Percentiles rank a stretch among this genome's conserved stretches.
phyloP scores from a whole-genome alignment of 1,140 invertebrate genomes.

The Cotesia chilonis region DNA sequence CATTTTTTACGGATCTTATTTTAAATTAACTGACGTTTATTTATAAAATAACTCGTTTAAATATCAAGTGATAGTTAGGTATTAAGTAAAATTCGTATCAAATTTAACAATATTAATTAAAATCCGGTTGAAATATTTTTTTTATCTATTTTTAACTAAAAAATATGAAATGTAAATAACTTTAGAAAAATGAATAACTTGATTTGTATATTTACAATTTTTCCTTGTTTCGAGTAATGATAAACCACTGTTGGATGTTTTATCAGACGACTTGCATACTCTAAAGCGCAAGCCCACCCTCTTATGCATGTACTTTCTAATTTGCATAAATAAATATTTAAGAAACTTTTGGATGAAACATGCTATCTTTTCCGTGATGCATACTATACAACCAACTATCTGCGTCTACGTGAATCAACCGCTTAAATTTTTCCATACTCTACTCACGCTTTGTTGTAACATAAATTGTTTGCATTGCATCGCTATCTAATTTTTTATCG shows the following conservation, averaged over 20 bases:
- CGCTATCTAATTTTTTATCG: not conserved
- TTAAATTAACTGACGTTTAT: no score
- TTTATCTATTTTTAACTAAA: no score
- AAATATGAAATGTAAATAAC: not conserved
- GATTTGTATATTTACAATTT: not conserved
- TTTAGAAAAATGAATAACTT: not conserved
- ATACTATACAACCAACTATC: constrained; percentile 10
- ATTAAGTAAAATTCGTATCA: no score
- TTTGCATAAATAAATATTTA: constrained; percentile 44
- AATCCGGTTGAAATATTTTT: no score
- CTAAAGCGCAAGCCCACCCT: not conserved
- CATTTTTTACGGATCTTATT: no score
- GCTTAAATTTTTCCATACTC: not conserved
- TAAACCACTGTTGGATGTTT: constrained; percentile 26
- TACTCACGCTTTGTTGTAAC: constrained; percentile 11
- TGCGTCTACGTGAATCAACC: constrained; percentile 4
- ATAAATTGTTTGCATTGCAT: constrained; percentile 12
- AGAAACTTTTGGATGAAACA: constrained; percentile 39
- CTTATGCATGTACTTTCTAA: constrained; percentile 30
- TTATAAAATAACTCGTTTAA: no score
- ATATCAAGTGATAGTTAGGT: no score
- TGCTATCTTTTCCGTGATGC: constrained; percentile 27
- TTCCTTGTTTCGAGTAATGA: constrained; percentile 6
- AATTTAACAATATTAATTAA: no score
- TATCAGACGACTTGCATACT: constrained; percentile 16